Percentiles rank a stretch among this genome's conserved stretches.
phyloP scores from a whole-genome alignment of 2,113 vertebrate genomes.

The Morone saxatilis region DNA sequence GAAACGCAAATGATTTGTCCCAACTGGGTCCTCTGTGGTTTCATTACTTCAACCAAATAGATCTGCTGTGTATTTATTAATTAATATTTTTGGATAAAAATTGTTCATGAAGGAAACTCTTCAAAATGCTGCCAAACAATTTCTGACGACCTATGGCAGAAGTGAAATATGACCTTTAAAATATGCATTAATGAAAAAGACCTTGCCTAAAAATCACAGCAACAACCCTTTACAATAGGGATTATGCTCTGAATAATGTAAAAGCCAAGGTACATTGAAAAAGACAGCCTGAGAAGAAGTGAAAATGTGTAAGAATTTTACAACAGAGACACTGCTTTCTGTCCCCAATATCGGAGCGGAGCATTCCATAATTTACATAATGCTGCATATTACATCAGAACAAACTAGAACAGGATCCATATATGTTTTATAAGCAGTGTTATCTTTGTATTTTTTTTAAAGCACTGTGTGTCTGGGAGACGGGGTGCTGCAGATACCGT shows the following conservation, averaged over 20 bases:
- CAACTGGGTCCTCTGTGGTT: not conserved
- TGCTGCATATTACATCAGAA: slow-evolving; percentile 77
- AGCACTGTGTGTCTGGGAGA: slow-evolving; percentile 43
- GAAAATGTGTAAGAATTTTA: slow-evolving; percentile 66
- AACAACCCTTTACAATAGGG: slow-evolving; percentile 25
- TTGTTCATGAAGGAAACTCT: not conserved
- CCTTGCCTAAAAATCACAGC: slow-evolving; percentile 43
- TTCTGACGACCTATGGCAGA: slow-evolving; percentile 9
- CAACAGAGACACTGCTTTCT: slow-evolving; percentile 62
- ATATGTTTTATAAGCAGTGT: slow-evolving; percentile 74
- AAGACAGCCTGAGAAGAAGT: slow-evolving; percentile 31
- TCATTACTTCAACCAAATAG: not conserved
- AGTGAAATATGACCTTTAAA: slow-evolving; percentile 26
- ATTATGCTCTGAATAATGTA: slow-evolving; percentile 65
- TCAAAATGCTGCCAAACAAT: slow-evolving; percentile 8
- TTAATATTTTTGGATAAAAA: not conserved
- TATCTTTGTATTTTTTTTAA: slow-evolving; percentile 52
- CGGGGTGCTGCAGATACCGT: slow-evolving; percentile 24
- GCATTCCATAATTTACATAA: slow-evolving; percentile 77
- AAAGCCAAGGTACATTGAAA: slow-evolving; percentile 39
- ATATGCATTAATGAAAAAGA: slow-evolving; percentile 43
- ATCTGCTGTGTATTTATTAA: not conserved
- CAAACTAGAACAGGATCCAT: slow-evolving; percentile 74
- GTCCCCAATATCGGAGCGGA: slow-evolving; percentile 41
- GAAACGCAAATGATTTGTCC: not conserved